A percentile compares a stretch with the other conserved stretches of the same genome.
These are phyloP conservation scores for Epinotia ramella DNA, from an alignment of 2,888 invertebrate species.

Conservation along the genomic window DNA sequence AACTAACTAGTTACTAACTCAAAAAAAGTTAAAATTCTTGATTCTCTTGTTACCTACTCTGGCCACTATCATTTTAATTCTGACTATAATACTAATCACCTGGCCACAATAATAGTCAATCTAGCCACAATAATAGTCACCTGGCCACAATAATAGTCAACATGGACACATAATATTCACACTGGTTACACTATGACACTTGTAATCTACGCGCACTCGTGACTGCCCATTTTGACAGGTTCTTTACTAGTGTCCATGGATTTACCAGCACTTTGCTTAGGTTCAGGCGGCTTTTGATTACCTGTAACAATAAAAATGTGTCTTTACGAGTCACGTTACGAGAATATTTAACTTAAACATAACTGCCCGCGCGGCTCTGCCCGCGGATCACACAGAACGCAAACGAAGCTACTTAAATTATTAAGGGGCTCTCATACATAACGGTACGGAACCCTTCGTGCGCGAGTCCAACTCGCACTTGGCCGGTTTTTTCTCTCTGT, in stretches of 20 bases:
- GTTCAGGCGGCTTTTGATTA: conserved; percentile 59
- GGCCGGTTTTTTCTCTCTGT: too few species aligned
- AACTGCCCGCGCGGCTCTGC: too few species aligned
- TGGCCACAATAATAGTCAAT: neutral
- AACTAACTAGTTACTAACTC: neutral
- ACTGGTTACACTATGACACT: conserved; percentile 20
- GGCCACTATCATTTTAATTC: neutral
- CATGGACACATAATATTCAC: neutral
- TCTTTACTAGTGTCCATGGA: conserved; percentile 63
- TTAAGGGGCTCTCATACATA: too few species aligned
- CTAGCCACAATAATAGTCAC: neutral
- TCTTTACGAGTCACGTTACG: too few species aligned
- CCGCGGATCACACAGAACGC: too few species aligned
- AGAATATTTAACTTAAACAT: too few species aligned
- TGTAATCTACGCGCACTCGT: conserved; percentile 57
- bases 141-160: neutral
- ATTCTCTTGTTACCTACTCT: conserved; percentile 3
- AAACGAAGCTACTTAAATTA: too few species aligned
- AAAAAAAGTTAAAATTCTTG: conserved; percentile 18
- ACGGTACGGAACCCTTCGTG: too few species aligned
- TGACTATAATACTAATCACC: neutral
- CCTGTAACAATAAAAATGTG: conserved; percentile 56
- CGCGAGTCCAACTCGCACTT: too few species aligned
- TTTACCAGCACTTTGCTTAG: conserved; percentile 63
- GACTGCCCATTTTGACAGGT: conserved; percentile 57